phyloP scores from a whole-genome alignment of 2,888 invertebrate species.

The Petrophora chlorosata region DNA sequence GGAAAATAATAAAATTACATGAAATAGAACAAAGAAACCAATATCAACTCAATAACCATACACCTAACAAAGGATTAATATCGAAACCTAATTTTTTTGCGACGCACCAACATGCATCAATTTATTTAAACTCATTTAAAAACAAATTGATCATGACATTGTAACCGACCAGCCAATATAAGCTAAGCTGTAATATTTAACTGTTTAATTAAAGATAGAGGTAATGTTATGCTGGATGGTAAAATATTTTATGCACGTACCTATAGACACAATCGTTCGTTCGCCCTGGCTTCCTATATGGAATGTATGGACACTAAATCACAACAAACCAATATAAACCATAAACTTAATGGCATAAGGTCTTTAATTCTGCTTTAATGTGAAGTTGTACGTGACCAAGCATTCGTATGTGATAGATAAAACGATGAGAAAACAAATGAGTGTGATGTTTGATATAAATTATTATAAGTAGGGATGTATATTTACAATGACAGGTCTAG shows the following conservation, averaged over 20 bases:
- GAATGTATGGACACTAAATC: slow-evolving; percentile 28
- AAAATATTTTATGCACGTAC: slow-evolving; percentile 62
- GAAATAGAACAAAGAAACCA: slow-evolving; percentile 11
- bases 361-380: slow-evolving; percentile 17
- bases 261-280: slow-evolving; percentile 66
- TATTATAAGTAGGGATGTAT: no score
- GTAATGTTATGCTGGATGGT: slow-evolving; percentile 40
- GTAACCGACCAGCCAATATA: slow-evolving; percentile 42
- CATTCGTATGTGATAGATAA: slow-evolving; percentile 48
- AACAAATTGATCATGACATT: slow-evolving; percentile 54
- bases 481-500: no score
- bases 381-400: slow-evolving; percentile 44
- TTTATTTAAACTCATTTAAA: slow-evolving; percentile 45
- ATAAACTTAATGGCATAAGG: slow-evolving; percentile 17
- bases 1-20: not conserved
- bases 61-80: slow-evolving; percentile 9
- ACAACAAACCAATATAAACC: slow-evolving; percentile 28
- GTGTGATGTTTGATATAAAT: slow-evolving; percentile 43
- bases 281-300: slow-evolving; percentile 50
- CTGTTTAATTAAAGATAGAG: slow-evolving; percentile 30
- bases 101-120: slow-evolving; percentile 15
- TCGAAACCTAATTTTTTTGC: slow-evolving; percentile 20
- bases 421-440: slow-evolving; percentile 45
- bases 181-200: slow-evolving; percentile 26
- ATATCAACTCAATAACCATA: slow-evolving; percentile 1